Conservation (phyloP, 2,113 vertebrate genomes). For the Hucho hucho region DNA sequence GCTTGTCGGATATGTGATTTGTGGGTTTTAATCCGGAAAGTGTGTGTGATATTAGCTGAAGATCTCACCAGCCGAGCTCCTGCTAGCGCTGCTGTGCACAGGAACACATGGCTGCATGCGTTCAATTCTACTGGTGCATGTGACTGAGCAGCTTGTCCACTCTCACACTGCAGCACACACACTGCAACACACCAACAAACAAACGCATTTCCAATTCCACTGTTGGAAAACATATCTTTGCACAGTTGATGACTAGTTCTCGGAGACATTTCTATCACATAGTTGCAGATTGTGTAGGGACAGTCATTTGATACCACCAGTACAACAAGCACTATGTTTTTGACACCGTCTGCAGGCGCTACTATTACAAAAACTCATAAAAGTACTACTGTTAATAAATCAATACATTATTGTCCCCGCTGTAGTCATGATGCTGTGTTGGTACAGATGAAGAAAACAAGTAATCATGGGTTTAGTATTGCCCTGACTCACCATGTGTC, state of each 20-base stretch:
- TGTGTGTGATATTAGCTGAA: slow-evolving; percentile 10
- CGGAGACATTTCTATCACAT: not conserved
- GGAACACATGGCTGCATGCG: slow-evolving; percentile 47
- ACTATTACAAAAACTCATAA: not conserved
- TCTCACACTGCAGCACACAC: slow-evolving; percentile 31
- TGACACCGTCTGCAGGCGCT: not conserved
- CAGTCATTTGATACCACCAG: not conserved
- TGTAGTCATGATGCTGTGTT: not conserved
- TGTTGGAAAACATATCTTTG: not conserved
- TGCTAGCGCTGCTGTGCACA: slow-evolving; percentile 47
- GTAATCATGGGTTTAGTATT: slow-evolving; percentile 32
- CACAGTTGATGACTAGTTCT: slow-evolving; percentile 6
- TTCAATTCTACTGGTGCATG: slow-evolving; percentile 10
- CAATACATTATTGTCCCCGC: slow-evolving; percentile 2
- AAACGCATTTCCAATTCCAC: slow-evolving; percentile 29
- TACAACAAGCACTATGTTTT: not conserved
- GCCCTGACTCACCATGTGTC: slow-evolving; percentile 18
- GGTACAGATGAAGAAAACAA: slow-evolving; percentile 12
- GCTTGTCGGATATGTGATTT: slow-evolving; percentile 66
- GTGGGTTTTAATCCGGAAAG: slow-evolving; percentile 32
- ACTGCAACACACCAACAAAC: slow-evolving; percentile 41
- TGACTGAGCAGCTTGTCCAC: slow-evolving; percentile 58
- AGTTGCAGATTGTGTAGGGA: not conserved
- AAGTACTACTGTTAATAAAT: slow-evolving; percentile 5
- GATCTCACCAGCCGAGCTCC: slow-evolving; percentile 51